Percentiles rank a stretch among this genome's conserved stretches.
phyloP scores from a whole-genome alignment of 2,888 invertebrate species.

The Pediacus dermestoides region DNA sequence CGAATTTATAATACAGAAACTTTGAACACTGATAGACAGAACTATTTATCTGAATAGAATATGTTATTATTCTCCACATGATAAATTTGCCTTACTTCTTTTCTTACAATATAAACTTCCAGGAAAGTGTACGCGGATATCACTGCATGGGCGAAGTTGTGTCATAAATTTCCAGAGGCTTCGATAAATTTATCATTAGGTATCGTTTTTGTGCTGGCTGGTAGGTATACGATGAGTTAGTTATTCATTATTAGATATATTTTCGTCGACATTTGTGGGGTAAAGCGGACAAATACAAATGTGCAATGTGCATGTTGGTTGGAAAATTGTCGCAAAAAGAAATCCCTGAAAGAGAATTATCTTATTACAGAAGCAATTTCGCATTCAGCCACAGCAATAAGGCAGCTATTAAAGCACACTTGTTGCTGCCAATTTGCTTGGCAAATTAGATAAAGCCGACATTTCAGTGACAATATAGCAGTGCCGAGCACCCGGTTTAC shows the following conservation, averaged over 20 bases:
- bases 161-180: constrained; percentile 4
- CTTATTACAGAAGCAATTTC: constrained; percentile 28
- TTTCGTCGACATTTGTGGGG: no score
- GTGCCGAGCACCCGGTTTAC: neutral
- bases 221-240: no score
- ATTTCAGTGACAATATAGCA: constrained; percentile 13
- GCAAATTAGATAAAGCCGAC: constrained; percentile 38
- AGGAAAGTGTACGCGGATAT: no score
- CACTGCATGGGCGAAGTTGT: constrained; percentile 4
- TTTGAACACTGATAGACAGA: constrained; percentile 48
- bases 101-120: constrained; percentile 5
- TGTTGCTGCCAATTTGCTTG: constrained; percentile 45
- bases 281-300: neutral
- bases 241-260: no score
- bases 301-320: neutral
- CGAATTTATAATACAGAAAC: constrained; percentile 43
- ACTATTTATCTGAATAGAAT: constrained; percentile 46
- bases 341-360: constrained; percentile 20
- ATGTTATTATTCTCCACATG: constrained; percentile 44
- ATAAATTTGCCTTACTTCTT: constrained; percentile 34
- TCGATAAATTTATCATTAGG: no score
- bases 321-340: constrained; percentile 2
- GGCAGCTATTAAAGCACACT: constrained; percentile 43
- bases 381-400: constrained; percentile 25
- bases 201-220: no score